Percentiles rank a stretch among this genome's conserved stretches.
phyloP scores from a whole-genome alignment of 2,888 invertebrate genomes.

The Scotopteryx bipunctaria region DNA sequence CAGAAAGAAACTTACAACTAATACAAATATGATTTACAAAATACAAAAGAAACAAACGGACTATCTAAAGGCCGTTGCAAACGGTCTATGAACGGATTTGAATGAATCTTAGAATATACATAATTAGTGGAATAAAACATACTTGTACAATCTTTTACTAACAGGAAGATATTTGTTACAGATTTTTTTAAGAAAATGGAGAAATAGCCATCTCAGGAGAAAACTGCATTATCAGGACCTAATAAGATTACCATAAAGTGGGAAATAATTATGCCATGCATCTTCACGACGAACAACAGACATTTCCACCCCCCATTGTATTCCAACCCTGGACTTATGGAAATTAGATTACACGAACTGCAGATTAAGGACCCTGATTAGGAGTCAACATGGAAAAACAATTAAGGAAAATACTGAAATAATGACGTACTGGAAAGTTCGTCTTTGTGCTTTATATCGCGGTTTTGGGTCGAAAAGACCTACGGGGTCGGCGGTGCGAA shows the following conservation, averaged over 20 bases:
- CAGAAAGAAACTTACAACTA: too few species aligned
- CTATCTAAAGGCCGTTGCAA: too few species aligned
- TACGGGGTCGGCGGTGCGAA: slow-evolving; percentile 49
- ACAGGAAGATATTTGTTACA: too few species aligned
- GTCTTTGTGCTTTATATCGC: slow-evolving; percentile 73
- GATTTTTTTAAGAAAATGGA: slow-evolving; percentile 10
- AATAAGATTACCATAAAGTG: slow-evolving; percentile 40
- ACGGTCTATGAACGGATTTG: too few species aligned
- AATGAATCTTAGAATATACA: too few species aligned
- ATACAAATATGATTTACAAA: too few species aligned
- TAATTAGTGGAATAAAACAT: too few species aligned
- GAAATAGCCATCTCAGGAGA: slow-evolving; percentile 4
- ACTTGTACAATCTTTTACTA: too few species aligned
- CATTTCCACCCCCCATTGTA: slow-evolving; percentile 36
- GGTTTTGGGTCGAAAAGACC: slow-evolving; percentile 63
- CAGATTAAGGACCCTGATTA: slow-evolving; percentile 72
- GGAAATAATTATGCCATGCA: slow-evolving; percentile 62
- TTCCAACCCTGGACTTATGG: slow-evolving; percentile 53
- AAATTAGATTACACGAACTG: slow-evolving; percentile 72
- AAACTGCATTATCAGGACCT: slow-evolving; percentile 32
- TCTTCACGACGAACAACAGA: slow-evolving; percentile 63
- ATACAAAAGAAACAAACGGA: too few species aligned
- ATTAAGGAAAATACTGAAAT: slow-evolving; percentile 76
- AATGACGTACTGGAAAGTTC: slow-evolving; percentile 75
- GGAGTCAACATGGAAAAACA: slow-evolving; percentile 78